Evolutionary conservation across 2,888 invertebrate genomes (phyloP), one percentile per base, ranked within the genome.

Genomic region (Anthrax anthrax): DNA sequence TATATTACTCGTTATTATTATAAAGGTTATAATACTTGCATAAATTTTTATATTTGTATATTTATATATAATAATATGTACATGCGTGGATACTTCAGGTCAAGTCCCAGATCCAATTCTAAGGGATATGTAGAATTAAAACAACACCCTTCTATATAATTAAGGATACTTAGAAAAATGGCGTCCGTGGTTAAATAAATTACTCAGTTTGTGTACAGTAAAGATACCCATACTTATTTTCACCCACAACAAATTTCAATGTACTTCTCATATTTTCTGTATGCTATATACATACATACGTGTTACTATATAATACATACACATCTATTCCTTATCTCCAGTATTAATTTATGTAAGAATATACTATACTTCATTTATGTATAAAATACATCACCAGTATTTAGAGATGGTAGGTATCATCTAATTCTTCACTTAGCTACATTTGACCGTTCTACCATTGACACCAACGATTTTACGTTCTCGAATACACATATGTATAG

Each of bases 81-180:
- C 29, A 32, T 12, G 29, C 12, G 29, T 12, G 29, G 29, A 32
- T 32, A 32, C 29, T 32, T 32, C 29, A 32, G 29, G 29, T 32
- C 29, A 32, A 32, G 12, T 32, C 12, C 29, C 12, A 3, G 13
- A 32, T 12, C 12, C 13, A 32, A 32, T 32, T 12, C 12, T 32
- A 12, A 37, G 14, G n/a, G 38, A 36, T 32, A 48, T 38, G 40
- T 19, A 18, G 50, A 48, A 52, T 52, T 52, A 52, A 52, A 52
- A 52, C 47, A 52, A 51, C 50, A 52, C 50, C 52, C 52, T 49
- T 47, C 47, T 32, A 44, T 48, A 44, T 51, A 49, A 50, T 50
- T 49, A 50, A 48, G 49, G 50, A 46, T 50, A 39, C 44, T 51
- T 47, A 38, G 48, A 44, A 49, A 50, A 48, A 52, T 52, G 52